Conservation (phyloP, 2,888 invertebrate genomes). For the Aporophyla lueneburgensis region DNA sequence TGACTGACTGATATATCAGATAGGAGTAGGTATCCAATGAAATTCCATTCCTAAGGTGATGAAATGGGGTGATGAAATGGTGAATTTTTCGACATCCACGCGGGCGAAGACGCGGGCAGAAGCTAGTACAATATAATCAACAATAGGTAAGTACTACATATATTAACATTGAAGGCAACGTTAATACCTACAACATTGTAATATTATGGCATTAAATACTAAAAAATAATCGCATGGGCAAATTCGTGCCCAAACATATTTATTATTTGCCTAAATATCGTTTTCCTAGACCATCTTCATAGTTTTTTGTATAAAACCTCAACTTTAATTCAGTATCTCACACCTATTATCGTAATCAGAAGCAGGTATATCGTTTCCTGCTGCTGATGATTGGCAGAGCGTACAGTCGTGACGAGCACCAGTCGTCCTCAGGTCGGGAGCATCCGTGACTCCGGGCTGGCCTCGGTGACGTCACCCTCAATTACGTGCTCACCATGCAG, state of each 20-base stretch:
- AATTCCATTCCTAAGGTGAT: too few species aligned
- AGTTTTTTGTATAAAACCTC: conserved; percentile 21
- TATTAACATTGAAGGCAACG: neutral
- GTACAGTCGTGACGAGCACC: conserved; percentile 79
- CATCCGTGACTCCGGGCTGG: conserved; percentile 77
- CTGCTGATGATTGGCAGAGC: conserved; percentile 77
- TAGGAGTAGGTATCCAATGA: too few species aligned
- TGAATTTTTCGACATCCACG: too few species aligned
- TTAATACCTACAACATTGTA: neutral
- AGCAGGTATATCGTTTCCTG: conserved; percentile 76
- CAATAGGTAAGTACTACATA: neutral
- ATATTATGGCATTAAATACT: neutral
- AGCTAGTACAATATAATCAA: neutral
- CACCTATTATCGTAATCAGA: conserved; percentile 59
- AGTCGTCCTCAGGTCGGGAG: conserved; percentile 78
- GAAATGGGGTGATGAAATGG: too few species aligned
- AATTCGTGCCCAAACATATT: conserved; percentile 9
- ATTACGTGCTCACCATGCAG: conserved; percentile 71
- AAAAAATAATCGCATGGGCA: neutral
- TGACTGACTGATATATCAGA: too few species aligned
- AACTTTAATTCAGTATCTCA: conserved; percentile 38
- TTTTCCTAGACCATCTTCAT: conserved; percentile 38
- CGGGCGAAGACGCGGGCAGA: too few species aligned
- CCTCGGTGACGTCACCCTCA: conserved; percentile 83
- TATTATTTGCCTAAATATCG: conserved; percentile 24